Conservation (phyloP, 64 coral and sea anemone species). For the Montipora sp. region DNA sequence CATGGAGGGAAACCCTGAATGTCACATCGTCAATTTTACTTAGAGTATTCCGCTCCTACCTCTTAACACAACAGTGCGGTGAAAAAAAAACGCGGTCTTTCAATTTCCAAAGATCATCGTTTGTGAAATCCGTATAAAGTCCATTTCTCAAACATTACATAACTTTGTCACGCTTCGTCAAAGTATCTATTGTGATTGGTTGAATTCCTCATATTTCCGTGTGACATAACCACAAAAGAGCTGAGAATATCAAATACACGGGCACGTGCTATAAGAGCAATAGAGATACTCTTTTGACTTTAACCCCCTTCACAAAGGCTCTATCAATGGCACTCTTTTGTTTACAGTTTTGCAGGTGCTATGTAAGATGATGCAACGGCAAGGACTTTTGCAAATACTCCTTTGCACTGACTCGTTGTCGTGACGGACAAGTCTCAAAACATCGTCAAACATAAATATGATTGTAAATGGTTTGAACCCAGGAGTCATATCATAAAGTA, state of each 20-base stretch:
- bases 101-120: too few species aligned
- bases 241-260: background rate
- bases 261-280: background rate
- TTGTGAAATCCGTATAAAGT: too few species aligned
- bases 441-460: background rate
- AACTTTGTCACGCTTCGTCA: constrained; percentile 12
- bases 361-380: too few species aligned
- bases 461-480: too few species aligned
- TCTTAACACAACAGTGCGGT: background rate
- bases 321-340: too few species aligned
- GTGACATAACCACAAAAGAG: background rate
- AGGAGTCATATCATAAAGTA: too few species aligned
- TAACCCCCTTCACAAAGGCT: too few species aligned
- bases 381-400: too few species aligned
- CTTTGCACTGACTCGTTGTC: background rate
- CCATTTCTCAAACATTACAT: too few species aligned
- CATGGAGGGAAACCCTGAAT: background rate
- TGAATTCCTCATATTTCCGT: background rate
- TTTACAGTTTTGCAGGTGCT: too few species aligned
- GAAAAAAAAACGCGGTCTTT: too few species aligned
- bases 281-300: too few species aligned
- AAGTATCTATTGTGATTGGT: constrained; percentile 7
- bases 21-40: background rate
- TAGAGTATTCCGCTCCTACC: background rate
- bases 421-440: background rate